Conservation (phyloP, 2,797 vertebrate genomes). For the Sphenopsis melanotis region DNA sequence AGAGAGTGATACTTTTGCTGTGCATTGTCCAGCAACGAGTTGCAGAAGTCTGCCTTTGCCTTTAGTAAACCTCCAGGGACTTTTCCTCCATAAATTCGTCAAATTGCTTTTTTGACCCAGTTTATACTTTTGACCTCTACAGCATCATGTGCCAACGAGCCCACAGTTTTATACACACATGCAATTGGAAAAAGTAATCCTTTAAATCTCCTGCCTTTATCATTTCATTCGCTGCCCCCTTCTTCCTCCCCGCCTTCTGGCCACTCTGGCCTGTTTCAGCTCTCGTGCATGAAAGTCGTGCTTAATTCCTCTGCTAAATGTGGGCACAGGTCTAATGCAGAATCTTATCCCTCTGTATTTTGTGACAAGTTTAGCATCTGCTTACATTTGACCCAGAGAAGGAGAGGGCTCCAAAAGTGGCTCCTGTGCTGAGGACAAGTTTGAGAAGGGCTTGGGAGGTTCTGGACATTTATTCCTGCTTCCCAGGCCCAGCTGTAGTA, state of each 20-base stretch:
- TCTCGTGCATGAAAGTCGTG: rapidly evolving
- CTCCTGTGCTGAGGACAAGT: not conserved
- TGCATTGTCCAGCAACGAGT: not conserved
- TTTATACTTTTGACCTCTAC: conserved; percentile 57
- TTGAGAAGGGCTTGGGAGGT: not conserved
- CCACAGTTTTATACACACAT: not conserved
- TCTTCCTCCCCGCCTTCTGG: not conserved
- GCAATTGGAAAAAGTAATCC: not conserved
- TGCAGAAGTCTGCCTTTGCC: not conserved
- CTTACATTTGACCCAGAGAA: not conserved
- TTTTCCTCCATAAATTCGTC: conserved; percentile 51
- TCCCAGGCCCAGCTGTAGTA: not conserved
- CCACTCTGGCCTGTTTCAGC: not conserved
- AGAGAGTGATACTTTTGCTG: not conserved
- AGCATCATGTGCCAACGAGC: not conserved
- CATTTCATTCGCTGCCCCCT: not conserved
- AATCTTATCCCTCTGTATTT: not conserved
- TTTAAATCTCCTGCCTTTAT: not conserved
- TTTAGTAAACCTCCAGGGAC: conserved; percentile 30
- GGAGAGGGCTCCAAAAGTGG: not conserved
- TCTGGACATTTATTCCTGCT: not conserved
- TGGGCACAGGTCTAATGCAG: not conserved
- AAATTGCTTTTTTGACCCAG: conserved; percentile 23
- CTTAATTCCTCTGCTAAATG: not conserved
- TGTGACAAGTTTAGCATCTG: not conserved